Evolutionary conservation across 2,797 vertebrate species (phyloP).

Genomic region (Gambusia yucatana): DNA sequence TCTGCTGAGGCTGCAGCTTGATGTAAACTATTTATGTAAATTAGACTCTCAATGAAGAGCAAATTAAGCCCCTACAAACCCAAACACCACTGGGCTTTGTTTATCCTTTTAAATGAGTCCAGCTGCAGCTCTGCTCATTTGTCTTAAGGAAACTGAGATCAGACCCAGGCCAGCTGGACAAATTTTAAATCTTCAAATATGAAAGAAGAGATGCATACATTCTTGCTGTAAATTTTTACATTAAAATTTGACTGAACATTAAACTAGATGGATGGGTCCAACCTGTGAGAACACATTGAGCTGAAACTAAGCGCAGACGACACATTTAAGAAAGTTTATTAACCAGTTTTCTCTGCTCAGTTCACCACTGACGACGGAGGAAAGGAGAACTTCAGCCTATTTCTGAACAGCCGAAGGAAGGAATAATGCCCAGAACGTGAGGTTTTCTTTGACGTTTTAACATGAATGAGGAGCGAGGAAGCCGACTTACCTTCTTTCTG

Average conservation of each 20-base stretch:
- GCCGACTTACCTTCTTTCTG: constrained; percentile 68
- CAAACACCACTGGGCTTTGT: neutral
- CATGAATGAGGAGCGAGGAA: neutral
- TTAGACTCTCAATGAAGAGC: neutral
- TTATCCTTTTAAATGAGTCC: neutral
- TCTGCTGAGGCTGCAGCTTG: neutral
- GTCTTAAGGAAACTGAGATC: neutral
- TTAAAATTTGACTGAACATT: neutral
- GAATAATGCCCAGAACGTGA: neutral
- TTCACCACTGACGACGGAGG: neutral
- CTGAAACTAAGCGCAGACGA: neutral
- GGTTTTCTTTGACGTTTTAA: neutral
- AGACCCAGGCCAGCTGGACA: neutral
- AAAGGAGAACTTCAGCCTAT: neutral
- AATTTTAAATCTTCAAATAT: neutral
- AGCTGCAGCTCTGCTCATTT: neutral
- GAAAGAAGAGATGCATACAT: neutral
- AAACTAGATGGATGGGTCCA: neutral
- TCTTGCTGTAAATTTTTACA: neutral
- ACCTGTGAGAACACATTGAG: neutral
- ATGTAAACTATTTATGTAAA: neutral
- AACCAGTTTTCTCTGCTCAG: neutral
- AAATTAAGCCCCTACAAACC: neutral
- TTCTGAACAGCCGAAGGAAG: neutral
- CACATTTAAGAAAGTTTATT: neutral